These are phyloP conservation scores for Eugnorisma glareosa DNA, from an alignment of 2,888 invertebrate genomes.

Conservation along the genomic window DNA sequence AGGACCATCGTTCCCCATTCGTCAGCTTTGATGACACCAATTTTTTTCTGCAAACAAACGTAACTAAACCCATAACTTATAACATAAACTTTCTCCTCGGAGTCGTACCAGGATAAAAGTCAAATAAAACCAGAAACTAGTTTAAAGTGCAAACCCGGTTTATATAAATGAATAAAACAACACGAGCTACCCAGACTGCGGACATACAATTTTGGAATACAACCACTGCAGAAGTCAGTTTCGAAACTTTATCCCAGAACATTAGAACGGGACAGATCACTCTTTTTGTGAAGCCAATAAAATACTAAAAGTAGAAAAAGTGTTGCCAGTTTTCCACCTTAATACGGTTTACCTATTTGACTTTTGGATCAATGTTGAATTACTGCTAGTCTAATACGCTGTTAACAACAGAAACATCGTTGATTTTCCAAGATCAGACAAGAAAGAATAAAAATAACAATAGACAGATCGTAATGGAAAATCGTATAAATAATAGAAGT, in stretches of 20 bases:
- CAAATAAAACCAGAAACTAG: conserved; percentile 49
- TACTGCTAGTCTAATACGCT: conserved; percentile 19
- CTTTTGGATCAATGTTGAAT: conserved; percentile 36
- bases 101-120: conserved; percentile 33
- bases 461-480: not conserved
- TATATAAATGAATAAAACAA: conserved; percentile 60
- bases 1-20: not conserved
- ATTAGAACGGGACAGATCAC: conserved; percentile 31
- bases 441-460: not conserved
- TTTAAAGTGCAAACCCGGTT: conserved; percentile 43
- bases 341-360: conserved; percentile 27
- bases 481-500: conserved; percentile 3
- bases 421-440: conserved; percentile 9
- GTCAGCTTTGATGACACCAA: not conserved
- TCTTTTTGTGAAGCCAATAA: conserved; percentile 29
- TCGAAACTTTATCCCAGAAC: conserved; percentile 40
- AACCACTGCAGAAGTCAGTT: conserved; percentile 30
- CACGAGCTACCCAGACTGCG: conserved; percentile 28
- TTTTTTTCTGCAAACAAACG: not conserved
- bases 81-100: conserved; percentile 33
- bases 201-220: conserved; percentile 39
- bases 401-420: conserved; percentile 29
- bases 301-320: conserved; percentile 18
- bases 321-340: conserved; percentile 25
- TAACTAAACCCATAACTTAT: conserved; percentile 2